Conservation (phyloP, 2,113 vertebrate species). For the Empidonax alnorum region DNA sequence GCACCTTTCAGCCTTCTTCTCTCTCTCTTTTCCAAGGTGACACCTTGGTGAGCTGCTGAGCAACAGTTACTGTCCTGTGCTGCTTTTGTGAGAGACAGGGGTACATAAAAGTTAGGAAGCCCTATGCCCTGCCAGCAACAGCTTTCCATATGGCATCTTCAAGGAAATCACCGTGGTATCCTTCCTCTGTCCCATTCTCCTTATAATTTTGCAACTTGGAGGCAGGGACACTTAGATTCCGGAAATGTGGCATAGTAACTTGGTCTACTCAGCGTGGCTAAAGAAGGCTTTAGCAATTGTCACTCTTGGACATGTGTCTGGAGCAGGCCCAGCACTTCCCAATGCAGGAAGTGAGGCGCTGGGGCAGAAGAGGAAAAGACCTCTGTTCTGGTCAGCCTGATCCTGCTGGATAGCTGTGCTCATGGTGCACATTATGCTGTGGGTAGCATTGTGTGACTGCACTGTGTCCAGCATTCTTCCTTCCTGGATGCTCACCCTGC, state of each 20-base stretch:
- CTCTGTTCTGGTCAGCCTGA: not conserved
- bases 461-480: fast-evolving
- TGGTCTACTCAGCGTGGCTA: not conserved
- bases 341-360: not conserved
- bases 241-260: not conserved
- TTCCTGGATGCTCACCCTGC: not conserved
- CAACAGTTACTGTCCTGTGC: not conserved
- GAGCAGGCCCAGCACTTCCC: not conserved
- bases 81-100: not conserved
- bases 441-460: not conserved
- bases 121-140: not conserved
- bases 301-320: not conserved
- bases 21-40: not conserved
- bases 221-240: not conserved
- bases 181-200: not conserved
- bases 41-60: not conserved
- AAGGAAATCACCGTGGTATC: not conserved
- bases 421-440: fast-evolving
- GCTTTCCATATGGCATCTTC: not conserved
- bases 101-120: not conserved
- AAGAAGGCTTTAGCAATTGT: not conserved
- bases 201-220: not conserved
- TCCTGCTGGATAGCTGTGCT: not conserved
- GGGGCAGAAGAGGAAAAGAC: not conserved
- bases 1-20: not conserved